These are phyloP conservation scores for Campaea margaritaria DNA, from an alignment of 2,888 invertebrate species.

Conservation along the genomic window DNA sequence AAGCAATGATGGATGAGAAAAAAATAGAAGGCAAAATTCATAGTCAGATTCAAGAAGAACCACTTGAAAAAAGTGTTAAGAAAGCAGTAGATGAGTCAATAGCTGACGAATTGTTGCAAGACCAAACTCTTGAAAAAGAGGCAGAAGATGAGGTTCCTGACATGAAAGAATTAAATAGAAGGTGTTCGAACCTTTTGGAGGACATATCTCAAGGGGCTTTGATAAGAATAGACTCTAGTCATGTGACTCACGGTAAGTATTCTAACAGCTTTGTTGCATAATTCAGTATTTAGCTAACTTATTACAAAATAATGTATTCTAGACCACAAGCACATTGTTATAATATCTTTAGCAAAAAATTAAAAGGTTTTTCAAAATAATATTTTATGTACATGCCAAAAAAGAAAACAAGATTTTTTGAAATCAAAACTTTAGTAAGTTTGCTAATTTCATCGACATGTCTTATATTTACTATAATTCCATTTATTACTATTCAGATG, in stretches of 20 bases:
- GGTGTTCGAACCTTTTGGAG: conserved; percentile 81
- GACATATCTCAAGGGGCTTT: conserved; percentile 82
- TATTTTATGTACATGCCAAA: too few relatives aligned
- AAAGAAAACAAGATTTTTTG: too few relatives aligned
- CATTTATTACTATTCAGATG: too few relatives aligned
- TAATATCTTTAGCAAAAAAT: too few relatives aligned
- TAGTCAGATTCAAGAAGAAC: conserved; percentile 7
- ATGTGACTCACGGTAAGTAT: conserved; percentile 77
- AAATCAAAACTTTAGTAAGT: too few relatives aligned
- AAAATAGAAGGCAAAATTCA: conserved; percentile 44
- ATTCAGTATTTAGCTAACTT: background rate
- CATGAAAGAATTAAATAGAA: conserved; percentile 78
- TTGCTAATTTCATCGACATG: too few relatives aligned
- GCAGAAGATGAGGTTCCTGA: conserved; percentile 70
- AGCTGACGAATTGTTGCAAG: background rate
- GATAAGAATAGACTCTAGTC: conserved; percentile 79
- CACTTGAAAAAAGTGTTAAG: background rate
- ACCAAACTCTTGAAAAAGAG: conserved; percentile 29
- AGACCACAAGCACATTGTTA: too few relatives aligned
- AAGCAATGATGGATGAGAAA: conserved; percentile 41
- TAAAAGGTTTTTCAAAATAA: too few relatives aligned
- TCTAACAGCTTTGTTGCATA: background rate
- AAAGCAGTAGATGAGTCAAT: conserved; percentile 1
- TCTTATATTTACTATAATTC: too few relatives aligned
- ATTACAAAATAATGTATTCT: too few relatives aligned